Evolutionary conservation across 2,888 invertebrate genomes (phyloP), one percentile per base, ranked within the genome.

Genomic region (Electrophaes corylata): DNA sequence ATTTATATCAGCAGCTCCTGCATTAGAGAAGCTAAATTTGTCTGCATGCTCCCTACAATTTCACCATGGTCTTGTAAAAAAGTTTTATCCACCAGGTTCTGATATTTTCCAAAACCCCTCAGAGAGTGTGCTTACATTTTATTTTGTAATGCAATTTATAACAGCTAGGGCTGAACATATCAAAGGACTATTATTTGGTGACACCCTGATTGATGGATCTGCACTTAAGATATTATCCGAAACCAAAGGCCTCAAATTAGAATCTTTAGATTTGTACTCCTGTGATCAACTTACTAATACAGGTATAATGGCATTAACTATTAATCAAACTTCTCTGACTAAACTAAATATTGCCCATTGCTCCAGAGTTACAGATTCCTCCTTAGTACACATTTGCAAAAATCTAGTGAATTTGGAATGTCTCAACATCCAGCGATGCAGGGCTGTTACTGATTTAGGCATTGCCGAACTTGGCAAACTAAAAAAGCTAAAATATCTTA

Each of bases 61-160:
- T 76, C 95, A 95, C 75, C 86, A 91, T 59, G 94, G 94, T 4
- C 88, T 95, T 33, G 94, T 94, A 39, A 93, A 94, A 62, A 94
- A 94, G 58, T 95, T 95, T 79, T 95, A 95, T 82, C 94, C 95
- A 0, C 79, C 87, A 41, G 79, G 77, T 40, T 72, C 76, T 44
- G 74, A 87, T 60, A 76, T 88, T 55, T 84, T 79, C 64, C 67
- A 70, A 62, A 86, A 72, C 53, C 93, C 94, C 57, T 95, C 95
- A 43, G 94, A 95, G 70, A 94, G 94, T 70, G 94, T 96, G 2
- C 78, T 96, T 20, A 96, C 96, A 33, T 96, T 96, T 73, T 92
- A 93, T 66, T 95, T 94, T 72, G 86, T 96, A 26, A 75, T 94
- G 44, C 90, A 92, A 60, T 93, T 93, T 64, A 86, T 95, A 44